Evolutionary conservation across 2,797 vertebrate species (phyloP).

Genomic region (Apodemus agrarius): DNA sequence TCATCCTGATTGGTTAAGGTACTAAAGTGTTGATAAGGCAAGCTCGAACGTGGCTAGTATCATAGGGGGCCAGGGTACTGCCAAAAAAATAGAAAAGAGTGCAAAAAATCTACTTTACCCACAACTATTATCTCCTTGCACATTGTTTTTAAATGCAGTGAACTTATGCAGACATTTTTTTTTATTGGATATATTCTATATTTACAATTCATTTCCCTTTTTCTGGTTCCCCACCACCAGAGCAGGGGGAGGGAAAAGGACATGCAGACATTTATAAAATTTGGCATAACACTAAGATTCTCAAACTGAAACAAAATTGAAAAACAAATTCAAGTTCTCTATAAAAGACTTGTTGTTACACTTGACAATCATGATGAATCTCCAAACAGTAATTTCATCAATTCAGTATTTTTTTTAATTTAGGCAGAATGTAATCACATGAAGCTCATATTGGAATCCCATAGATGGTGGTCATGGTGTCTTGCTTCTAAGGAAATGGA

Average conservation of each 20-base stretch:
- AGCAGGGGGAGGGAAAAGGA: no score
- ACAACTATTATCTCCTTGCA: neutral
- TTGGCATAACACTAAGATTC: neutral
- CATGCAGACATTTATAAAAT: neutral
- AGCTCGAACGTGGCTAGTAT: neutral
- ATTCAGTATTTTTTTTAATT: no score
- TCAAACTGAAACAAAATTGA: neutral
- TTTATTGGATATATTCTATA: no score
- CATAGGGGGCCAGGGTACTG: rapidly evolving
- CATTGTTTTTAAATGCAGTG: neutral
- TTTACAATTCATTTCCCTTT: no score
- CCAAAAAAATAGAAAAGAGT: neutral
- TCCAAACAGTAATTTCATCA: neutral
- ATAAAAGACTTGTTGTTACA: neutral
- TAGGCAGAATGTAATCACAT: neutral
- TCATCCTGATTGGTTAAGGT: neutral
- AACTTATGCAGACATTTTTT: neutral
- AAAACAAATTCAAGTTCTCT: neutral
- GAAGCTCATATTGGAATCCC: neutral
- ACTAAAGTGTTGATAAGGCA: neutral
- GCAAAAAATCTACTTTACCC: neutral
- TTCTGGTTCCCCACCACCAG: no score
- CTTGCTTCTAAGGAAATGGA: neutral
- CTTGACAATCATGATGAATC: neutral
- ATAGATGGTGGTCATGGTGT: rapidly evolving